Evolutionary conservation across 2,113 vertebrate species (phyloP), one percentile per base, ranked within the genome.

Genomic region (Tilapia sparmanii): DNA sequence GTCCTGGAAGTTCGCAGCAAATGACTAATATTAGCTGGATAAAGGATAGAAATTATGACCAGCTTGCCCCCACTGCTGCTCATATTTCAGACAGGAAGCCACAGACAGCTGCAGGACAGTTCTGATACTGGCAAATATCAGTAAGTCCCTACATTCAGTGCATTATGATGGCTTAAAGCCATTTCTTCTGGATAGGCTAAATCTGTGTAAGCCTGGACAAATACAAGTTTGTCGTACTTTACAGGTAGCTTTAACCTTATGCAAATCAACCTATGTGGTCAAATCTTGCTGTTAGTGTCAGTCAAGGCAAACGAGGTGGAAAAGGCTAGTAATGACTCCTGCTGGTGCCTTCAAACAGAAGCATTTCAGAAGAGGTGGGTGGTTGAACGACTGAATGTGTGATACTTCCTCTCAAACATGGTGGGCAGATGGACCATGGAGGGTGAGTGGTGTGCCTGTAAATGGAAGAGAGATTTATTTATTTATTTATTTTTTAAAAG

Each of bases 321-420:
- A 52, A 78, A 52, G 7, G 26, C 40, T n/a, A 50, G 10, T 4
- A 52, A 12, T 33, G 45, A 26, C 45, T 50, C 73, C 26, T 33
- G 73, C 73, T 33, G 52, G 80, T 40, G 24, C 73, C 71, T 7
- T 16, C 4, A 3, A 29, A 71, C 38, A 9, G 54, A 10, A 6
- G 35, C 3, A 4, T n/a, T 9, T 98, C 97, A 99, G 94, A 98
- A 96, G 87, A 99, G 97, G 93, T 99, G 98, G 82, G 98, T 98
- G 89, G 97, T 98, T 11, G 98, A 99, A 82, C 98, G 96, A 90
- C 98, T 99, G 91, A 98, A 97, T 0, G 98, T 99, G 90, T 98
- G 98, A 94, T 98, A 99, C 95, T 97, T 98, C 84, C 95, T 97
- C 93, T 99, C 98, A 96, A 99, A 99, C 94, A 97, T 89, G 10